Conservation (phyloP, 2,113 vertebrate species). For the Condylura cristata region DNA sequence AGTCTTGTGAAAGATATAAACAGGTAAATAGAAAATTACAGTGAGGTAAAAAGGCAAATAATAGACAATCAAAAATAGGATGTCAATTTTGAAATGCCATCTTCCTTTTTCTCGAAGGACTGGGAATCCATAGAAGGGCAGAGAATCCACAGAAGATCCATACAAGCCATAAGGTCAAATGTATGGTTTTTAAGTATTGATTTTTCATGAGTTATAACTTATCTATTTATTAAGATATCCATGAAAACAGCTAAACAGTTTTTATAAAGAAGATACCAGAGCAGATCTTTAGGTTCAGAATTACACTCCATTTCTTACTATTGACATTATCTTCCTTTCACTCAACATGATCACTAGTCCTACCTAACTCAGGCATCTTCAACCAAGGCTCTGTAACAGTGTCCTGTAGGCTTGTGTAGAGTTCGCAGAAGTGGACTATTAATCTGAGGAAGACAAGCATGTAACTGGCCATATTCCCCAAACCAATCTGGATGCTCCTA, state of each 20-base stretch:
- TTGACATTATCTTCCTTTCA: background rate
- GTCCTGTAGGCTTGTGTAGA: no score
- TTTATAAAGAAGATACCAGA: background rate
- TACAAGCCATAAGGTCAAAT: background rate
- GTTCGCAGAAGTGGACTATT: background rate
- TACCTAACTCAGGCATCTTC: background rate
- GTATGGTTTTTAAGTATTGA: background rate
- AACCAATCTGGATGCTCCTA: no score
- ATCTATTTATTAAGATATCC: background rate
- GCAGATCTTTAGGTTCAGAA: background rate
- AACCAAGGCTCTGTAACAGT: background rate
- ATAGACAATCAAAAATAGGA: background rate
- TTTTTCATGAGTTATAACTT: background rate
- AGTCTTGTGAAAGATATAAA: background rate
- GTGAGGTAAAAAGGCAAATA: fast-evolving
- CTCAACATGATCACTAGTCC: background rate
- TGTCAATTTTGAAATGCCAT: background rate
- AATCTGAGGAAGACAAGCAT: background rate
- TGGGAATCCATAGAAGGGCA: background rate
- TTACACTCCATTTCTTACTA: background rate
- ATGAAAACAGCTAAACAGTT: background rate
- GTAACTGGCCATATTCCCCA: background rate
- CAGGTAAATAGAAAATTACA: background rate
- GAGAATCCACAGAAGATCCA: background rate
- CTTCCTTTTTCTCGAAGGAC: background rate